Evolutionary conservation across 2,113 vertebrate genomes (phyloP).

Genomic region (Ictalurus punctatus): DNA sequence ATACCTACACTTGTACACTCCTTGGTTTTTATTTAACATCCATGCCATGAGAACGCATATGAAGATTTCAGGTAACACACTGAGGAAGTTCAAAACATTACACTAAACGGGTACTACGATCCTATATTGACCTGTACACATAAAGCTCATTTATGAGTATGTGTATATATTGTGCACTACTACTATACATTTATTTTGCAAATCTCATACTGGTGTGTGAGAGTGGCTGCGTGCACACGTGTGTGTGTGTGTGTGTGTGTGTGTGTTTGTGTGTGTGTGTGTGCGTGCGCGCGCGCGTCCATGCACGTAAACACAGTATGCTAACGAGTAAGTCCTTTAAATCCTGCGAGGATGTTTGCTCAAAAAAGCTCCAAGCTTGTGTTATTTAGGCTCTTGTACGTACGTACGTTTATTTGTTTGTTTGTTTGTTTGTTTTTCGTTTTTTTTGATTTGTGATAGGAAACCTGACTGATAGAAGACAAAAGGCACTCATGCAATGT

Average conservation of each 20-base stretch:
- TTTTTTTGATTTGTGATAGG: slow-evolving; percentile 58
- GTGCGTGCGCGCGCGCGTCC: slow-evolving; percentile 51
- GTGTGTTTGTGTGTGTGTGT: slow-evolving; percentile 51
- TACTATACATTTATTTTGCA: slow-evolving; percentile 58
- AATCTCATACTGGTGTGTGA: slow-evolving; percentile 63
- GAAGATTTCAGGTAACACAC: slow-evolving; percentile 74
- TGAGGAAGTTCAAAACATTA: slow-evolving; percentile 68
- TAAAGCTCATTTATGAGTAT: slow-evolving; percentile 48
- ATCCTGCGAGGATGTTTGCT: slow-evolving; percentile 62
- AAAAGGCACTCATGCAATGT: slow-evolving; percentile 80
- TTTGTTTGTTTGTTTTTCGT: background rate
- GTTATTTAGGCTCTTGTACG: slow-evolving; percentile 67
- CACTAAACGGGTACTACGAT: slow-evolving; percentile 80
- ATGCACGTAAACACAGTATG: slow-evolving; percentile 38
- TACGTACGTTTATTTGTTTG: slow-evolving; percentile 53
- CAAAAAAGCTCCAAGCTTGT: slow-evolving; percentile 65
- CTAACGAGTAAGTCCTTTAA: slow-evolving; percentile 56
- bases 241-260: slow-evolving; percentile 43
- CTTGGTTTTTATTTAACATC: slow-evolving; percentile 55
- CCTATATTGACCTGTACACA: slow-evolving; percentile 62
- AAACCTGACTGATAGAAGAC: slow-evolving; percentile 75
- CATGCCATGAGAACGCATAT: slow-evolving; percentile 57
- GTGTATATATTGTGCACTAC: slow-evolving; percentile 70
- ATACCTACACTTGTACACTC: slow-evolving; percentile 63
- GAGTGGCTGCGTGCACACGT: slow-evolving; percentile 35